Percentiles rank a stretch among this genome's conserved stretches.
Conservation (phyloP, 2,888 invertebrate species). For the Dorcus parallelipipedus region DNA sequence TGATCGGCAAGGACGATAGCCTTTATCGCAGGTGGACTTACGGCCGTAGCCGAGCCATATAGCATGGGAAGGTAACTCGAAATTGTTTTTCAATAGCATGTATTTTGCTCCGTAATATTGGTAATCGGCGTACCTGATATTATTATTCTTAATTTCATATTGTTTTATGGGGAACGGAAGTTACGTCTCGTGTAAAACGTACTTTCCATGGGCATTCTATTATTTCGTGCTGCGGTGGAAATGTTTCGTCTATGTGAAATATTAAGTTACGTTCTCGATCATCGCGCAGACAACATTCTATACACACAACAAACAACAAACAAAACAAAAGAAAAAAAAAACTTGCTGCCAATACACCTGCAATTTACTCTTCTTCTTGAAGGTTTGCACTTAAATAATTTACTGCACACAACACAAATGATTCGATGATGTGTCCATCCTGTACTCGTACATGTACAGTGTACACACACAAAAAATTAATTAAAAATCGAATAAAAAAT, state of each 20-base stretch:
- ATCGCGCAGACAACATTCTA: too few relatives aligned
- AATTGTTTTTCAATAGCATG: constrained; percentile 30
- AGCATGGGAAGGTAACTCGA: constrained; percentile 28
- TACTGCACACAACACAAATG: too few relatives aligned
- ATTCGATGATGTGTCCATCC: too few relatives aligned
- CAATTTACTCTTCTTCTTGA: too few relatives aligned
- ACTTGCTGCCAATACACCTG: too few relatives aligned
- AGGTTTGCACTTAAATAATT: too few relatives aligned
- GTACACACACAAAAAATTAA: too few relatives aligned
- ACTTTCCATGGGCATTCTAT: background rate
- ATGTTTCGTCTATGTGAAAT: background rate
- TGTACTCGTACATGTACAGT: too few relatives aligned
- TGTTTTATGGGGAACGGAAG: constrained; percentile 19
- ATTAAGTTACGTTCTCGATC: background rate
- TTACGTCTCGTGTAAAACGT: constrained; percentile 9
- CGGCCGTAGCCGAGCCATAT: constrained; percentile 13
- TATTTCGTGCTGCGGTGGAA: constrained; percentile 4
- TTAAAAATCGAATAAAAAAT: too few relatives aligned
- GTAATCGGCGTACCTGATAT: constrained; percentile 15
- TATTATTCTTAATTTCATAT: constrained; percentile 20
- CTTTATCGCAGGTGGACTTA: constrained; percentile 12
- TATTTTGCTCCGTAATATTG: constrained; percentile 17
- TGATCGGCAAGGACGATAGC: constrained; percentile 8
- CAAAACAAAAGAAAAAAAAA: too few relatives aligned
- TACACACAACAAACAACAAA: too few relatives aligned